Evolutionary conservation across 2,888 invertebrate species (phyloP), one percentile per base, ranked within the genome.

Genomic region (Leptopterna dolabrata): DNA sequence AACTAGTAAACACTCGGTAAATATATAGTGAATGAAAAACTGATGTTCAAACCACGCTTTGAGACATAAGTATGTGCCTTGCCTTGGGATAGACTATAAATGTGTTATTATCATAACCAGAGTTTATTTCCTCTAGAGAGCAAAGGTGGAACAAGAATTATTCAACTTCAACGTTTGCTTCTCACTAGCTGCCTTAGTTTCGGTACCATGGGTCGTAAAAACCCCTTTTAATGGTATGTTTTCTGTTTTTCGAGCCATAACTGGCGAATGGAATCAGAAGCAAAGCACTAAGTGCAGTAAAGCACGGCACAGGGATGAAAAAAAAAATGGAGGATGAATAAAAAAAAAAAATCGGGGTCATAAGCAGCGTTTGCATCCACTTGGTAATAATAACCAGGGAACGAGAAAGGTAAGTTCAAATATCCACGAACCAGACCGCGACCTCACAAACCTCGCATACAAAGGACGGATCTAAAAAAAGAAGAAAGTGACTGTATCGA

Each of bases 401-500:
- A 27, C 63, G 63, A 24, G 24, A 27, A 63, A 19, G 7, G 36
- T 36, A 27, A 27, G 63, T 63, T 63, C 63, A 63, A 63, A 63
- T 63, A 63, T 19, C 63, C 63, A 47, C 47, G 13, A 47, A 47
- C 47, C 47, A 47, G 47, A 47, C 47, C 47, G 13, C 41, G 73
- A 73, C 73, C 73, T 73, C 73, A 73, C 73, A 36, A 73, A 36
- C 73, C 36, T 73, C 73, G 29, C 41, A 14, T 36, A n/a, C 41
- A 36, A 73, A 41, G n/a, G 73, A 36, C 36, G 13, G 36, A 41
- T 19, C 41, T 73, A 41, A 73, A 41, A 73, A 73, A 73, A 73
- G 73, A 73, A 73, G 73, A 73, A 73, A 73, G 73, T 73, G 73
- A 41, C 36, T 16, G 30, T 73, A 81, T 81, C 81, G 81, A 81